Base-by-base conservation (phyloP, 2,113 vertebrate species). In the Syngnathoides biaculeatus region DNA sequence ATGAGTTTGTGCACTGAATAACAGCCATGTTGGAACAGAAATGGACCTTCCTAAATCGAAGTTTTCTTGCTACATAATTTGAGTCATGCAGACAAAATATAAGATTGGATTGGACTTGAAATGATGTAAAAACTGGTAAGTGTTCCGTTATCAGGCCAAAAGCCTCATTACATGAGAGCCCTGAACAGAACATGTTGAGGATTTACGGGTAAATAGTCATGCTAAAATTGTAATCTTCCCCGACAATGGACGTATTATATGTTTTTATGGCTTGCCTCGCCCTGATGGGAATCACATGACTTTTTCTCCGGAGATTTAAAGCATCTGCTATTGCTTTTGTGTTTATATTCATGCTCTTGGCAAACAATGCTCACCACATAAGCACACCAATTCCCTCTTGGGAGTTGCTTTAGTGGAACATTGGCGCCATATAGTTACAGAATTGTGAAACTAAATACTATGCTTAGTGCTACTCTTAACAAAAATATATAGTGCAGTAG, bases 261-360 rank as follows among this genome's bases (percentile, higher is more conserved):
- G 12, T 60, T 40, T 40, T 39, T 60, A 11, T 40, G 20, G 9
- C 68, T 13, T 43, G 52, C 8, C 24, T 39, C 20, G 30, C 70
- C 57, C 40, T 40, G 26, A 48, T 74, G 75, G 58, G 55, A 45
- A 64, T 13, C 56, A 76, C 72, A 78, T 76, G 71, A 63, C 57
- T 62, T 72, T 71, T 77, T 61, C 68, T 68, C 68, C 45, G 0
- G 27, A 64, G 66, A 26, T 62, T 76, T 58, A 63, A 64, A 71
- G 72, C 43, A 64, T 77, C 60, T 65, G 53, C 61, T 71, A 30
- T 55, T 19, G 39, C 58, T 9, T 48, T 60, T 60, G 68, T 61
- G 74, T 67, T 67, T 56, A 42, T 58, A 27, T 35, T 48, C 57
- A 64, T 7, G 30, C 71, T 69, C 56, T 27, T 35, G 53, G 74